A percentile compares a stretch with the other conserved stretches of the same genome.
Conservation (phyloP, 30 jellyfish, hydroid and myxozoan species). For the Turritopsis dohrnii region DNA sequence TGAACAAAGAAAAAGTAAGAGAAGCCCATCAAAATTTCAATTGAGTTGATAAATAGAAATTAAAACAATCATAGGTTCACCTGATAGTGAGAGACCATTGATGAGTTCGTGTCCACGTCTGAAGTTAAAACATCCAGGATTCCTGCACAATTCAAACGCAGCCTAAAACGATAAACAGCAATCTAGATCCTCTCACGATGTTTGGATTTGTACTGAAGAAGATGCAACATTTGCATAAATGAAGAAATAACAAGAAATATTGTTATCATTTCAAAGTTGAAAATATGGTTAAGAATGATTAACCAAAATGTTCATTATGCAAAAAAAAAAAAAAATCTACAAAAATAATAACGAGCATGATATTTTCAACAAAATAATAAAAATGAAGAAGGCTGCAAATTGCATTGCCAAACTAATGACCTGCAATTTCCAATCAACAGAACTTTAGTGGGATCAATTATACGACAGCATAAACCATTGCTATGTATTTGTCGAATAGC, state of each 20-base stretch:
- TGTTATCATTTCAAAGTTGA: no score
- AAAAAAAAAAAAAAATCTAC: not conserved
- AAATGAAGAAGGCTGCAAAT: not conserved
- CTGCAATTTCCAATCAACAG: slow-evolving; percentile 85
- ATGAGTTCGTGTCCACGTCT: slow-evolving; percentile 49
- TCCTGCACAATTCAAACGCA: slow-evolving; percentile 82
- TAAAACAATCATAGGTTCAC: slow-evolving; percentile 11
- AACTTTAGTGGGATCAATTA: slow-evolving; percentile 74
- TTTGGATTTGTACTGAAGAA: no score
- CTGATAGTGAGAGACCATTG: slow-evolving; percentile 63
- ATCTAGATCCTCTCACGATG: not conserved
- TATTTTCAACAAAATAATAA: not conserved
- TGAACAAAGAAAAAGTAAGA: not conserved
- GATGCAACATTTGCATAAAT: no score
- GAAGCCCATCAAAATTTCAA: not conserved
- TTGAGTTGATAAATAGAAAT: not conserved
- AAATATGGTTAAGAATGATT: not conserved
- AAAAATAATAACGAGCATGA: not conserved
- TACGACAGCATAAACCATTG: slow-evolving; percentile 74
- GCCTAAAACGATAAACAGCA: slow-evolving; percentile 26
- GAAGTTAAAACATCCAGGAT: slow-evolving; percentile 70
- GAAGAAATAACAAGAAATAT: no score
- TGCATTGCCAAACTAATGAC: no score
- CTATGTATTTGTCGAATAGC: slow-evolving; percentile 81
- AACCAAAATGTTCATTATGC: not conserved